A percentile compares a stretch with the other conserved stretches of the same genome.
Evolutionary conservation across 1,140 invertebrate genomes (phyloP).

Genomic region (Coptotermes formosanus): DNA sequence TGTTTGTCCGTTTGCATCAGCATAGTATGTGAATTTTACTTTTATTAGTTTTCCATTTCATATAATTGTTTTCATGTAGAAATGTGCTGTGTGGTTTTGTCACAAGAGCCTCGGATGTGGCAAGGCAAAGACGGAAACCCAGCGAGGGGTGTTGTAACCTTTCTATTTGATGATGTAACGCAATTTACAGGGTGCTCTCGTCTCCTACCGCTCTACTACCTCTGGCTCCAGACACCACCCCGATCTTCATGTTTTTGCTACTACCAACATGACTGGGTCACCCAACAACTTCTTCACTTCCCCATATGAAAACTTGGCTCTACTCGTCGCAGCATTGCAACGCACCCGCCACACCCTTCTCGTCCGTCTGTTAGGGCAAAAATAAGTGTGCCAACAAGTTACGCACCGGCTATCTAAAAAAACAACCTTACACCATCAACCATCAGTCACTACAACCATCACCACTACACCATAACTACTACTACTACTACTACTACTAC

Average conservation of each 20-base stretch:
- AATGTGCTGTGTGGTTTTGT: constrained; percentile 8
- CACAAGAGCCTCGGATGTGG: neutral
- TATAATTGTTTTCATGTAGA: constrained; percentile 20
- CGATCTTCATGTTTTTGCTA: constrained; percentile 35
- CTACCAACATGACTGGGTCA: constrained; percentile 31
- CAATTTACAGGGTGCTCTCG: constrained; percentile 35
- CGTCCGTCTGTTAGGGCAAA: constrained; percentile 33
- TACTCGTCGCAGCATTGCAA: constrained; percentile 32
- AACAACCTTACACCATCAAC: constrained; percentile 34
- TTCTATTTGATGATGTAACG: constrained; percentile 34
- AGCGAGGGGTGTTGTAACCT: neutral
- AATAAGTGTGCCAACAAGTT: constrained; percentile 25
- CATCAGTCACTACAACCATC: constrained; percentile 32
- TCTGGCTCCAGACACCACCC: constrained; percentile 33
- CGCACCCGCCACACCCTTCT: constrained; percentile 26
- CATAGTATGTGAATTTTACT: neutral
- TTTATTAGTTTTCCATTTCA: neutral
- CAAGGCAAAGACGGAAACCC: neutral
- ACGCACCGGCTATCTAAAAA: constrained; percentile 27
- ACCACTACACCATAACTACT: constrained; percentile 27
- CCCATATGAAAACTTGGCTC: constrained; percentile 35
- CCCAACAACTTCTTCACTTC: constrained; percentile 29
- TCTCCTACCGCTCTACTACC: constrained; percentile 33
- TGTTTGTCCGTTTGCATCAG: neutral
- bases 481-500: constrained; percentile 24